phyloP scores from a whole-genome alignment of 2,797 vertebrate species.

The Vireo griseus region DNA sequence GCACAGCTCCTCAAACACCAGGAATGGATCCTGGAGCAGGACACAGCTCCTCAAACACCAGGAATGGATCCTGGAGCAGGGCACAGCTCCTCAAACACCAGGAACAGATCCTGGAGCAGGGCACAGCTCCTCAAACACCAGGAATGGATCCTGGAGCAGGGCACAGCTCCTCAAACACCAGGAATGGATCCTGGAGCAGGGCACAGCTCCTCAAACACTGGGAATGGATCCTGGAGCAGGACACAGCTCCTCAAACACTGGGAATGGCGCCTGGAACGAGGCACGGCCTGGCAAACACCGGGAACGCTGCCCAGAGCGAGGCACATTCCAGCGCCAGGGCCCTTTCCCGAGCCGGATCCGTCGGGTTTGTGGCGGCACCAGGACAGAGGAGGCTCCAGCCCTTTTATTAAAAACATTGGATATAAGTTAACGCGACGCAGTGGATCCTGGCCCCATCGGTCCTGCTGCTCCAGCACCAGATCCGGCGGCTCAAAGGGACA shows the following conservation, averaged over 20 bases:
- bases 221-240: rapidly evolving
- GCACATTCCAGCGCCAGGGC: background rate
- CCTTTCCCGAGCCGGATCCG: rapidly evolving
- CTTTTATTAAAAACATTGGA: background rate
- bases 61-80: rapidly evolving
- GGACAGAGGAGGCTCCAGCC: background rate
- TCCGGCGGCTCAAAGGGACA: background rate
- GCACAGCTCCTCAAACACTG: too few relatives aligned
- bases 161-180: background rate
- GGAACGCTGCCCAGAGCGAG: background rate
- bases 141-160: rapidly evolving
- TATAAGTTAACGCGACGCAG: rapidly evolving
- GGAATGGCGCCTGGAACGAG: rapidly evolving
- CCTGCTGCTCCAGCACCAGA: background rate
- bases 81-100: background rate
- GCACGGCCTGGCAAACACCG: background rate
- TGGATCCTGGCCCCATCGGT: rapidly evolving
- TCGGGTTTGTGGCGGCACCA: rapidly evolving
- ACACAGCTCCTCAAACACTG: rapidly evolving
- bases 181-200: too few relatives aligned
- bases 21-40: rapidly evolving
- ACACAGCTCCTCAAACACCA: background rate
- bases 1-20: background rate
- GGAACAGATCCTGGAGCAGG: too few relatives aligned
- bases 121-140: too few relatives aligned